Evolutionary conservation across 2,797 vertebrate species (phyloP), one percentile per base, ranked within the genome.

Genomic region (Coregonus ussuriensis): DNA sequence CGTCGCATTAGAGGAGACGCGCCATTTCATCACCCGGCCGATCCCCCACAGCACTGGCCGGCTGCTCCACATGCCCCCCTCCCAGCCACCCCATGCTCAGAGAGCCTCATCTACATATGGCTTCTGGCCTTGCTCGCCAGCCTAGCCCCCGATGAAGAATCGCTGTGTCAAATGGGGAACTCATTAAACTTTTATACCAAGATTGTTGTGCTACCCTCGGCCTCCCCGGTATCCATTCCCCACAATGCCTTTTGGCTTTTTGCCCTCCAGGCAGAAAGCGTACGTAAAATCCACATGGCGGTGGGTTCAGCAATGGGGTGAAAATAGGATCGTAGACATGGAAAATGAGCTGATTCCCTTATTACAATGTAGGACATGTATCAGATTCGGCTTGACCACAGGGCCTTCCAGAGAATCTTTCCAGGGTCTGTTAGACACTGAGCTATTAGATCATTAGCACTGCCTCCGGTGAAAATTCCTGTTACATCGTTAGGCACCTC

Each of bases 171-270:
- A 84, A 89, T 82, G 79, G 80, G 72, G 86, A 91, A 88, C 88
- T 94, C 88, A 88, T 91, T 94, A 91, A 89, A 86, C 84, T 89
- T 86, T 91, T 86, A 87, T 80, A 79, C 88, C 76, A 79, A 82
- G 82, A 88, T 88, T 88, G 85, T 80, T 77, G 4, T 77, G 80
- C 16, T 83, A 82, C 54, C 54, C 86, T 90, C 75, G 80, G 77
- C 74, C 74, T 91, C 85, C 79, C 76, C 73, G 35, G 79, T 71
- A 77, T 52, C 74, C 75, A 74, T 71, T 84, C 66, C 52, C 88
- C 89, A 83, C 80, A 66, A 78, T 84, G 80, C 82, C 62, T 0
- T 0, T 71, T 68, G n/a, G 74, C 33, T 79, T 84, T 72, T 83
- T 77, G 67, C 81, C 85, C 88, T 86, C 56, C 25, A 89, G 85